Evolutionary conservation across 2,113 vertebrate species (phyloP), one percentile per base, ranked within the genome.

Genomic region (Periophthalmus modestus): DNA sequence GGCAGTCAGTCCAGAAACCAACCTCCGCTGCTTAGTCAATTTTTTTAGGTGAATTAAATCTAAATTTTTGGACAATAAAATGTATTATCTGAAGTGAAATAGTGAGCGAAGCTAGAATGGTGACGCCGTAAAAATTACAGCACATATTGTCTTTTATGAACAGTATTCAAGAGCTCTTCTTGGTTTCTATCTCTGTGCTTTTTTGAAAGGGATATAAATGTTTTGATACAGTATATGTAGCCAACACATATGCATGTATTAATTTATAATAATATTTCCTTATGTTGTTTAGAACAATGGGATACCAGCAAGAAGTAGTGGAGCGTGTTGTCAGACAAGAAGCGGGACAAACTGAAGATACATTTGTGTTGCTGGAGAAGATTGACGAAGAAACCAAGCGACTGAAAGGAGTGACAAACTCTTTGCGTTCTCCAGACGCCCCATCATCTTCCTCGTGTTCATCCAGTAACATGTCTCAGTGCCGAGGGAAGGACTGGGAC

Each of bases 21-120:
- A 99, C 71, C 95, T 98, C 34, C 96, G 95, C 66, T 98, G 98
- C 86, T 92, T 98, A 68, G 97, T 99, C 23, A 98, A 99, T 79
- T 99, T 99, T 78, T 98, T 99, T 91, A 95, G 94, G 92, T 92
- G 73, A 76, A 52, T 11, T 19, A 54, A 7, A 36, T n/a, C 36
- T 24, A 9, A 1, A n/a, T 62, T 33, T 57, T 62, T 18, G 6
- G 59, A 14, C 28, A 62, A 18, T 62, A 18, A 62, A 62, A 15
- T 62, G 14, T 16, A 9, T 61, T 28, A 12, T 61, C 24, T 62
- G 0, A 7, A 7, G 7, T 62, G 5, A 62, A 7, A 33, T 33
- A 5, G 34, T 18, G 23, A 33, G 28, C 14, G 5, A 5, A 34
- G 3, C 4, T 58, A 58, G 54, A 23, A 18, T 6, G 15, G 15